phyloP scores from a whole-genome alignment of 2,113 vertebrate species.

The Miniopterus natalensis region DNA sequence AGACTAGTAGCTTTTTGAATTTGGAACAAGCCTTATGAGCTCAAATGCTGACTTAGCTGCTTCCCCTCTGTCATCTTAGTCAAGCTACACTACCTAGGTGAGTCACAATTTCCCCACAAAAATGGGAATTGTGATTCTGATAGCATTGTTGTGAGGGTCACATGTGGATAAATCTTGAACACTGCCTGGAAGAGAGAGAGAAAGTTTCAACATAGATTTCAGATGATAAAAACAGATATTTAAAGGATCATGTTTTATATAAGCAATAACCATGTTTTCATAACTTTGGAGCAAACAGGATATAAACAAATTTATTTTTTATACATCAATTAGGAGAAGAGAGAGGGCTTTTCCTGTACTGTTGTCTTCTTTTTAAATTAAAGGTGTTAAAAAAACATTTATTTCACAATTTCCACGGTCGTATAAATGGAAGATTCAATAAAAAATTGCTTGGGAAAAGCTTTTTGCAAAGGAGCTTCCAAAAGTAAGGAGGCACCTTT shows the following conservation, averaged over 20 bases:
- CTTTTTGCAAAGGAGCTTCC: background rate
- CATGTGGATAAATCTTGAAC: background rate
- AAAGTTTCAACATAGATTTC: slow-evolving; percentile 5
- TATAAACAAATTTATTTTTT: slow-evolving; percentile 12
- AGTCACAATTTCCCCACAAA: background rate
- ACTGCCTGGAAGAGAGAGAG: background rate
- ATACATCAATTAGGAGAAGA: background rate
- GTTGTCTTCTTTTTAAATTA: slow-evolving; percentile 13
- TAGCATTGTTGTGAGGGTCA: background rate
- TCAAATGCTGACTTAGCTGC: background rate
- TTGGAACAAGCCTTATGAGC: background rate
- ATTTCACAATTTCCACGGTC: background rate
- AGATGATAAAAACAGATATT: slow-evolving; percentile 42
- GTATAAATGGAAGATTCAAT: slow-evolving; percentile 13
- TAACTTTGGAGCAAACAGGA: background rate
- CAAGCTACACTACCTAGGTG: background rate
- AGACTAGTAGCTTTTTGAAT: background rate
- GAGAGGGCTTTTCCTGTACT: background rate
- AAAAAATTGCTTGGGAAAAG: slow-evolving; percentile 3
- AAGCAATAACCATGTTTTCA: background rate
- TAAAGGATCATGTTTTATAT: background rate
- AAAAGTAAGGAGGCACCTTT: background rate
- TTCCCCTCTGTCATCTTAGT: background rate
- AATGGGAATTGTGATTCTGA: background rate
- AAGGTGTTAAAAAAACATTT: background rate